Conservation (phyloP, 2,888 invertebrate species). For the Carterocephalus palaemon region DNA sequence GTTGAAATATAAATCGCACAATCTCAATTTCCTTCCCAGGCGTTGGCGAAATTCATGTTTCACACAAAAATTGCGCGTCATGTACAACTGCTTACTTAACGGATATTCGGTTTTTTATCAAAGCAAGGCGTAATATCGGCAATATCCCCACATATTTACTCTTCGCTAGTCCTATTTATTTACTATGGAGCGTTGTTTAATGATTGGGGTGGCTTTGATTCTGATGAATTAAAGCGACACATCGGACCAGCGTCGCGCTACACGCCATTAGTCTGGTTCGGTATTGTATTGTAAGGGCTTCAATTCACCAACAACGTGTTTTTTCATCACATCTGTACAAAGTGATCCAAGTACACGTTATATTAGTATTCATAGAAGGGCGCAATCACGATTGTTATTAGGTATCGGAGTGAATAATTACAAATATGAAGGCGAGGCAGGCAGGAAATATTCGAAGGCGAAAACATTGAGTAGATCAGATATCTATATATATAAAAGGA, state of each 20-base stretch:
- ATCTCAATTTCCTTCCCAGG: too few species aligned
- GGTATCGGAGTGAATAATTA: slow-evolving; percentile 21
- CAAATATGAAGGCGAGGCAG: too few species aligned
- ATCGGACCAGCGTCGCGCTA: slow-evolving; percentile 24
- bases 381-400: slow-evolving; percentile 14
- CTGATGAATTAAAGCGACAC: slow-evolving; percentile 58
- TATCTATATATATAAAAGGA: too few species aligned
- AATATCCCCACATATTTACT: slow-evolving; percentile 62
- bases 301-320: slow-evolving; percentile 26
- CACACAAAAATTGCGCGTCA: too few species aligned
- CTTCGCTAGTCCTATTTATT: slow-evolving; percentile 57
- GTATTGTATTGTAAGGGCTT: slow-evolving; percentile 21
- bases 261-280: slow-evolving; percentile 26
- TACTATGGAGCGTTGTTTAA: slow-evolving; percentile 59
- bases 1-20: slow-evolving; percentile 25
- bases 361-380: slow-evolving; percentile 20
- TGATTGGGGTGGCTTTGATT: slow-evolving; percentile 70
- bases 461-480: too few species aligned
- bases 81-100: too few species aligned
- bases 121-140: not conserved
- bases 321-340: slow-evolving; percentile 24
- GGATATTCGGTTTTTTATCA: not conserved
- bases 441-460: too few species aligned
- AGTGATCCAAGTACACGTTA: slow-evolving; percentile 13
- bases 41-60: too few species aligned